Evolutionary conservation across 2,113 vertebrate genomes (phyloP).

Genomic region (Lagopus leucura): DNA sequence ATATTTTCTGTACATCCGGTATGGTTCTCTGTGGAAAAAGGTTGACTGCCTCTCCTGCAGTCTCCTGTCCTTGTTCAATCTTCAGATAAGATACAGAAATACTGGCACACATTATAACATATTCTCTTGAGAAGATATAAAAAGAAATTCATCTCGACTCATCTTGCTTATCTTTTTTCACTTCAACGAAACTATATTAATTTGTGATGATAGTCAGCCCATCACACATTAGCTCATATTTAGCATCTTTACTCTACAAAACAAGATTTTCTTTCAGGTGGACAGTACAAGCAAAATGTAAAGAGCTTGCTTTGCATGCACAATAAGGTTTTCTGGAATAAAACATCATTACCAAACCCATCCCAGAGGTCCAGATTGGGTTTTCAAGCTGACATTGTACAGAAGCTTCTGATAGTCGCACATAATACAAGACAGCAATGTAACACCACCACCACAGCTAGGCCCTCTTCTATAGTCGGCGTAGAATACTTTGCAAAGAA

Average conservation of each 20-base stretch:
- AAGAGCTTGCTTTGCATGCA: background rate
- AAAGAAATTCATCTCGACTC: background rate
- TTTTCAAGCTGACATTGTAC: background rate
- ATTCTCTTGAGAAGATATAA: background rate
- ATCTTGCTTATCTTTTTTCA: background rate
- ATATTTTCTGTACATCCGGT: background rate
- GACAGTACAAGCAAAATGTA: background rate
- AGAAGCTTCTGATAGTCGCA: background rate
- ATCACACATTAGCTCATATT: background rate
- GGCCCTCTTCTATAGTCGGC: background rate
- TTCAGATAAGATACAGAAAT: background rate
- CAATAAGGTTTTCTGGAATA: background rate
- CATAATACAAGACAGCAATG: background rate
- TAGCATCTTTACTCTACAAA: background rate
- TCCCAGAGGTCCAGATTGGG: fast-evolving
- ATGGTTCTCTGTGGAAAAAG: background rate
- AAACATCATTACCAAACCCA: background rate
- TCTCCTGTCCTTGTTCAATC: background rate
- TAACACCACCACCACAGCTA: background rate
- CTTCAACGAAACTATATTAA: background rate
- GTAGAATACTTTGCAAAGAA: background rate
- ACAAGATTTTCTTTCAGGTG: background rate
- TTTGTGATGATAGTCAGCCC: background rate
- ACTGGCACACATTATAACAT: background rate
- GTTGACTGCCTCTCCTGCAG: background rate